Percentiles rank a stretch among this genome's conserved stretches.
Evolutionary conservation across 2,113 vertebrate species (phyloP).

Genomic region (Phrynosoma blainvillii): DNA sequence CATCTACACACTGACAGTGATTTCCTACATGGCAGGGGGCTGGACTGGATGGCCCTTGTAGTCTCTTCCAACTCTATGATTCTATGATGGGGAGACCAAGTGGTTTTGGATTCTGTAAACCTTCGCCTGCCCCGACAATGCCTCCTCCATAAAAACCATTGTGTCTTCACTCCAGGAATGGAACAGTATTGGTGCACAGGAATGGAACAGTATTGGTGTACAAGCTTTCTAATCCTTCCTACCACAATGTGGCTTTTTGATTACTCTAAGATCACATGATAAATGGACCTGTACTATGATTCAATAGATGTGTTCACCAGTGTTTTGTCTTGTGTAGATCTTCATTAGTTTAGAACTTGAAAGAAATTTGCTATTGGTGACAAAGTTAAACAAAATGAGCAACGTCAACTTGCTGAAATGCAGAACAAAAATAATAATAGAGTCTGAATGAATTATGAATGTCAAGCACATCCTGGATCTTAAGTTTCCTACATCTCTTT

Average conservation of each 20-base stretch:
- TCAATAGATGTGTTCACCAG: neutral
- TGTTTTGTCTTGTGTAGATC: neutral
- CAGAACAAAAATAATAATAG: neutral
- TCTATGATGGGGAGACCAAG: too few relatives aligned
- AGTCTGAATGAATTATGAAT: constrained; percentile 37
- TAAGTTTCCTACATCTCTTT: neutral
- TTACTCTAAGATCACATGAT: neutral
- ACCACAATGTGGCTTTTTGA: neutral
- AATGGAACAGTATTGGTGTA: too few relatives aligned
- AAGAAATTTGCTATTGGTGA: neutral
- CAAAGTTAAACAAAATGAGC: constrained; percentile 5
- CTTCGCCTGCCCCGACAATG: too few relatives aligned
- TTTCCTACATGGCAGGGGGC: too few relatives aligned
- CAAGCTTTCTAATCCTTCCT: neutral
- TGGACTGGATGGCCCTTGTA: too few relatives aligned
- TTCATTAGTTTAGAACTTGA: neutral
- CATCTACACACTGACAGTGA: too few relatives aligned
- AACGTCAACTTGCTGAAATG: neutral
- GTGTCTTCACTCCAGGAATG: too few relatives aligned
- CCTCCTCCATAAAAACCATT: too few relatives aligned
- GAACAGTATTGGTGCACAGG: too few relatives aligned
- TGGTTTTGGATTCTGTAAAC: too few relatives aligned
- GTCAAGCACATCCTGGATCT: neutral
- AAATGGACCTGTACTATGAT: neutral
- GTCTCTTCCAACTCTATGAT: too few relatives aligned